These are phyloP conservation scores for Geotrupes spiniger DNA, from an alignment of 2,888 invertebrate genomes.

Conservation along the genomic window DNA sequence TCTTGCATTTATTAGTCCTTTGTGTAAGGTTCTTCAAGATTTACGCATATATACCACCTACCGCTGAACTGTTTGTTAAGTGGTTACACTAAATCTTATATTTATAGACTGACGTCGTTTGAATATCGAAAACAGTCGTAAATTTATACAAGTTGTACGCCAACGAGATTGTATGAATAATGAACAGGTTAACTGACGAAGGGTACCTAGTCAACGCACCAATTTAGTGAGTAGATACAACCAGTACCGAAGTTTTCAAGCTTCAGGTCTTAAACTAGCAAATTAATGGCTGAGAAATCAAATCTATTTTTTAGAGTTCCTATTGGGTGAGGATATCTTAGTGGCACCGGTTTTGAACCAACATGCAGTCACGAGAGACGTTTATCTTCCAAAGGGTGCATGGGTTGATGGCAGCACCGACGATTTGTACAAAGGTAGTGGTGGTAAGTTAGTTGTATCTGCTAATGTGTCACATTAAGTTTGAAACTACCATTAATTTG, in stretches of 20 bases:
- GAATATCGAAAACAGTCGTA: conserved; percentile 63
- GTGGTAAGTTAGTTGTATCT: too few relatives aligned
- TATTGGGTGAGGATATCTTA: conserved; percentile 73
- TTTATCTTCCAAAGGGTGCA: conserved; percentile 72
- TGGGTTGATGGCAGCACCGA: conserved; percentile 62
- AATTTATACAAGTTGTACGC: conserved; percentile 63
- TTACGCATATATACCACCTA: conserved; percentile 62
- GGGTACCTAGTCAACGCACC: conserved; percentile 77
- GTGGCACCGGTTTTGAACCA: conserved; percentile 74
- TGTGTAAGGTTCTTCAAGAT: conserved; percentile 65
- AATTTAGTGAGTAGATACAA: conserved; percentile 70
- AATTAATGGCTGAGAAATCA: background rate
- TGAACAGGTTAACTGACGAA: conserved; percentile 56
- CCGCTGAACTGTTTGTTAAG: conserved; percentile 67
- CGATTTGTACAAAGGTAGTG: conserved; percentile 35
- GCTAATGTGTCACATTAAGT: too few relatives aligned
- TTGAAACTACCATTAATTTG: too few relatives aligned
- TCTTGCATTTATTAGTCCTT: conserved; percentile 2
- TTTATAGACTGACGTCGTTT: conserved; percentile 54
- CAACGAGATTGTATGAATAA: conserved; percentile 60
- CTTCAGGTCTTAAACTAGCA: conserved; percentile 15
- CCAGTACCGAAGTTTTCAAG: conserved; percentile 18
- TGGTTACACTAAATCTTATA: conserved; percentile 60
- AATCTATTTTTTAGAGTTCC: conserved; percentile 60
- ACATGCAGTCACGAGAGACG: conserved; percentile 60